Percentiles rank a stretch among this genome's conserved stretches.
phyloP scores from a whole-genome alignment of 2,797 vertebrate species.

The Hyperoplus immaculatus region DNA sequence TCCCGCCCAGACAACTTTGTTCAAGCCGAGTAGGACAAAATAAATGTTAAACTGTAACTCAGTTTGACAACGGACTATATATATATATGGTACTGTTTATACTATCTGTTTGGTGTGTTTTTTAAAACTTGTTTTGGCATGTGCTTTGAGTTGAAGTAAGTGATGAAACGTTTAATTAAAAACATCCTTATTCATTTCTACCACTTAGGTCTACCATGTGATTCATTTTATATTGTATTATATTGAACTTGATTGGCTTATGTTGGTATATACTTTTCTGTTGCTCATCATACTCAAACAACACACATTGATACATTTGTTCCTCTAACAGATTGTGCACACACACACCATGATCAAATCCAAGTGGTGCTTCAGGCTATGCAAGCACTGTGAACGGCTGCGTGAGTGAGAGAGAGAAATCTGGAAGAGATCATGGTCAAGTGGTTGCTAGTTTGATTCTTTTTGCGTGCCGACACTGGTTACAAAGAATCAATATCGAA shows the following conservation, averaged over 20 bases:
- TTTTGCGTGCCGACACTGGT: slow-evolving; percentile 89
- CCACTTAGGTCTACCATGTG: not conserved
- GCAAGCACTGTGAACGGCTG: not conserved
- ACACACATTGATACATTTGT: not conserved
- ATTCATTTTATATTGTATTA: not conserved
- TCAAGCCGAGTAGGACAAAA: not conserved
- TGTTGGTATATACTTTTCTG: not conserved
- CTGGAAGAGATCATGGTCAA: slow-evolving; percentile 92
- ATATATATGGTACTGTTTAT: no score
- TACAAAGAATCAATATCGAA: slow-evolving; percentile 98
- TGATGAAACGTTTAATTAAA: not conserved
- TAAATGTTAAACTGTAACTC: not conserved
- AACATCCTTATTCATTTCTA: no score
- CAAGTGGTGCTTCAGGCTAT: slow-evolving; percentile 38
- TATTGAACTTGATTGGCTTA: not conserved
- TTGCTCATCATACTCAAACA: not conserved
- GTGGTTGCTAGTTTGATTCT: slow-evolving; percentile 91
- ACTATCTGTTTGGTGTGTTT: not conserved
- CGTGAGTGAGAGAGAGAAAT: slow-evolving; percentile 54
- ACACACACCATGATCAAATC: slow-evolving; percentile 12
- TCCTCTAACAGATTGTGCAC: slow-evolving; percentile 31
- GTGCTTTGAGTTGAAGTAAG: not conserved
- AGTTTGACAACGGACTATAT: not conserved
- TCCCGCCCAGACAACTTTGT: not conserved
- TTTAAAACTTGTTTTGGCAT: not conserved